Conservation (phyloP, 2,797 vertebrate species). For the Euthynnus affinis region DNA sequence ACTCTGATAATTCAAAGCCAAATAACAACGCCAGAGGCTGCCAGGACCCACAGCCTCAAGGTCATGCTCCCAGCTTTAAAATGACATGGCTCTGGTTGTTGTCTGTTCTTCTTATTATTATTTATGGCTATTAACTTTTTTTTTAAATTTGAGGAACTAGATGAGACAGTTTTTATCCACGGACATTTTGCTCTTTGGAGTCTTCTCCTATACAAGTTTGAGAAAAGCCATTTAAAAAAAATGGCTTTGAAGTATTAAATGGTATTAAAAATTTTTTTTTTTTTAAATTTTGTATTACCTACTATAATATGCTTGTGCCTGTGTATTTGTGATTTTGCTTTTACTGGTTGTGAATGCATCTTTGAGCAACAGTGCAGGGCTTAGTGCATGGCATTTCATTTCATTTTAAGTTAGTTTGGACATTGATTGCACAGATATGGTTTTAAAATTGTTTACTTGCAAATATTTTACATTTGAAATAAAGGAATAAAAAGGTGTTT, state of each 20-base stretch:
- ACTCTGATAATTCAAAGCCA: constrained; percentile 55
- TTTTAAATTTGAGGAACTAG: background rate
- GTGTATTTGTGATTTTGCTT: background rate
- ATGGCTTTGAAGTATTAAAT: too few relatives aligned
- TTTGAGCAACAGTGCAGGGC: background rate
- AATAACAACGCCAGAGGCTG: constrained; percentile 76
- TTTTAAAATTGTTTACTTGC: background rate
- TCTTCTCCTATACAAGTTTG: too few relatives aligned
- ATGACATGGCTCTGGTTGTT: constrained; percentile 53
- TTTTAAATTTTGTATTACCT: background rate
- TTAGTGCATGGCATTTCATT: background rate
- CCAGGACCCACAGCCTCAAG: background rate
- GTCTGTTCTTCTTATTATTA: constrained; percentile 23
- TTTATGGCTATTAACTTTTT: constrained; percentile 29
- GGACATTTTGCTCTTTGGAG: background rate
- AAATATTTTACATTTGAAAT: constrained; percentile 6
- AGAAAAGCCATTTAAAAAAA: too few relatives aligned
- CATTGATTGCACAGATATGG: background rate
- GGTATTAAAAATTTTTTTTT: too few relatives aligned
- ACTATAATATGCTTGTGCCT: background rate
- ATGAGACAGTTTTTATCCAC: background rate
- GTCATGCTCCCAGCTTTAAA: constrained; percentile 30
- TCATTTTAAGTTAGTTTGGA: background rate
- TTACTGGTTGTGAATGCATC: background rate
- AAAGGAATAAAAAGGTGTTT: background rate